Conservation (phyloP, 2,113 vertebrate species). For the Otus sunia region DNA sequence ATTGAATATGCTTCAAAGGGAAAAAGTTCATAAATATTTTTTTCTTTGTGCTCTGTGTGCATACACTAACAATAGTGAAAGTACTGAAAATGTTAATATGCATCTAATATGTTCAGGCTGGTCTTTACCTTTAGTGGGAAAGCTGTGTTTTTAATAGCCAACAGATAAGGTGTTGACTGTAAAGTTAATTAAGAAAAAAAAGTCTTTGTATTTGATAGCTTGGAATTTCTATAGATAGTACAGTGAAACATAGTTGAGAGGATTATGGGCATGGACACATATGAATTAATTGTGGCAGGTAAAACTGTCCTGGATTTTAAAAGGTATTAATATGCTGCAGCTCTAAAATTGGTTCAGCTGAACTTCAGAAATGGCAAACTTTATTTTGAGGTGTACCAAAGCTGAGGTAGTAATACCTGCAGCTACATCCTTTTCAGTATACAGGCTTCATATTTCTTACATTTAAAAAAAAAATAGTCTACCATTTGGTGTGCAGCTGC, state of each 20-base stretch:
- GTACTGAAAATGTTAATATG: neutral
- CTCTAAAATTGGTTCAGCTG: neutral
- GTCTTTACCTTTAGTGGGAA: neutral
- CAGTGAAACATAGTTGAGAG: neutral
- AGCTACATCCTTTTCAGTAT: neutral
- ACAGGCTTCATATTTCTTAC: neutral
- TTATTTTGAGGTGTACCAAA: neutral
- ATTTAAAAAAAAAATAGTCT: neutral
- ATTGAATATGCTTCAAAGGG: neutral
- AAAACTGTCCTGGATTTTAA: neutral
- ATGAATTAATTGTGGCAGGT: neutral
- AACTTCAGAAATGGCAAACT: neutral
- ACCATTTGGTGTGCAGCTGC: neutral
- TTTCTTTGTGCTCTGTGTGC: neutral
- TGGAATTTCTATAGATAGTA: neutral
- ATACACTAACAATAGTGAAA: neutral
- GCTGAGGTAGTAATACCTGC: neutral
- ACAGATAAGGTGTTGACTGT: neutral
- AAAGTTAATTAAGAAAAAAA: neutral
- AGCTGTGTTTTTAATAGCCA: neutral
- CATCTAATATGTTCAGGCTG: neutral
- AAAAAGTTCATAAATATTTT: neutral
- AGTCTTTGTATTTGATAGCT: neutral
- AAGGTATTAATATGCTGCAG: neutral
- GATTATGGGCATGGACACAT: neutral